Percentiles rank a stretch among this genome's conserved stretches.
Conservation (phyloP, 1,140 invertebrate species). For the Drosophila eugracilis region DNA sequence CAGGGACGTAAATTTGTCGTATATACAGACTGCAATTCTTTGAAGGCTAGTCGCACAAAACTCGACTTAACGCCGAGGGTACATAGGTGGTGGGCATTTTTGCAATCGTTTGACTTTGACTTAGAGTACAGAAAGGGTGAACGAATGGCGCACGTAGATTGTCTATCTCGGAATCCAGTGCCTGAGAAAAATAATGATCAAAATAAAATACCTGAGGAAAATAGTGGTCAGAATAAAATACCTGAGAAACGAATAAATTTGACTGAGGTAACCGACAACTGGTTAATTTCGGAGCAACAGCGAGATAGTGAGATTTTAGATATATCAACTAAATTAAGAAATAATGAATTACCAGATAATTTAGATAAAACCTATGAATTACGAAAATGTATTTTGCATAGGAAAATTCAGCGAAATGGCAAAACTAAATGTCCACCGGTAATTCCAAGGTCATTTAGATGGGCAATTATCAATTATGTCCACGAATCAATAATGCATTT, state of each 20-base stretch:
- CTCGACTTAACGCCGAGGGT: background rate
- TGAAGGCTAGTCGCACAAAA: conserved; percentile 5
- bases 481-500: conserved; percentile 8
- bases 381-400: background rate
- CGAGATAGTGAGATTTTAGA: background rate
- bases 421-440: background rate
- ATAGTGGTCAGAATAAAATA: too few species aligned
- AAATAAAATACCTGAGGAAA: too few species aligned
- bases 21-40: conserved; percentile 1
- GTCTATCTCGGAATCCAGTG: background rate
- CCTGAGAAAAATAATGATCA: too few species aligned
- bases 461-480: conserved; percentile 3
- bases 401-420: conserved; percentile 6
- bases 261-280: background rate
- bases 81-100: conserved; percentile 10
- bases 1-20: conserved; percentile 8
- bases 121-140: background rate
- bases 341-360: conserved; percentile 1
- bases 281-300: background rate
- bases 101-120: conserved; percentile 4
- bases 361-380: background rate
- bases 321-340: background rate
- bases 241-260: too few species aligned
- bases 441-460: conserved; percentile 3
- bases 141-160: background rate